phyloP scores from a whole-genome alignment of 2,113 vertebrate species.

The Burhinus bistriatus region DNA sequence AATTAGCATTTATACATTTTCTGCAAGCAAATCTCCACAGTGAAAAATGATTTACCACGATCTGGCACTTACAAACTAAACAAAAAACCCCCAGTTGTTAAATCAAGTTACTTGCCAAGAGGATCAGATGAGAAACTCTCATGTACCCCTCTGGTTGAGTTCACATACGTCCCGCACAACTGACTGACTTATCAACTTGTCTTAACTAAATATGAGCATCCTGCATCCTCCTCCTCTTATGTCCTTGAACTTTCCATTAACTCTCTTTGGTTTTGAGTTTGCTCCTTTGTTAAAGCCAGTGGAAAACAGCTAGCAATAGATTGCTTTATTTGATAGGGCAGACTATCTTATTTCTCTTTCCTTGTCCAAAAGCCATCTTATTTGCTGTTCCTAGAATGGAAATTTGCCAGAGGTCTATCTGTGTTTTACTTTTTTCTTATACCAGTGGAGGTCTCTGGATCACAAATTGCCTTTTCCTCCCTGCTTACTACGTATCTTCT shows the following conservation, averaged over 20 bases:
- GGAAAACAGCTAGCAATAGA: neutral
- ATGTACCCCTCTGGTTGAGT: accelerated
- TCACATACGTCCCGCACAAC: accelerated
- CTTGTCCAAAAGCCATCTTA: neutral
- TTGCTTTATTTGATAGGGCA: neutral
- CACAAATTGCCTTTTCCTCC: neutral
- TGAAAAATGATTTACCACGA: neutral
- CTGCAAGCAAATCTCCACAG: neutral
- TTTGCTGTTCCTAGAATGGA: neutral
- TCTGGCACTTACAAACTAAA: neutral
- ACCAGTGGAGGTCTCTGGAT: neutral
- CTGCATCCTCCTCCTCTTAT: neutral
- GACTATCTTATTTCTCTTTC: neutral
- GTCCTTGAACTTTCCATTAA: neutral
- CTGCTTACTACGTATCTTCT: neutral
- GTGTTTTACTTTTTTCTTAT: neutral
- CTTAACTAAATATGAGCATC: neutral
- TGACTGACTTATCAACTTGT: no score
- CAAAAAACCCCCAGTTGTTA: neutral
- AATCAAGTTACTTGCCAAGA: neutral
- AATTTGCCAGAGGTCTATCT: neutral
- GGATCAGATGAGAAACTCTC: neutral
- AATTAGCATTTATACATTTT: neutral
- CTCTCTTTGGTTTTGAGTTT: neutral
- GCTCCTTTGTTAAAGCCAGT: neutral